Percentiles rank a stretch among this genome's conserved stretches.
These are phyloP conservation scores for Apis dorsata DNA, from an alignment of 1,140 invertebrate genomes.

Conservation along the genomic window DNA sequence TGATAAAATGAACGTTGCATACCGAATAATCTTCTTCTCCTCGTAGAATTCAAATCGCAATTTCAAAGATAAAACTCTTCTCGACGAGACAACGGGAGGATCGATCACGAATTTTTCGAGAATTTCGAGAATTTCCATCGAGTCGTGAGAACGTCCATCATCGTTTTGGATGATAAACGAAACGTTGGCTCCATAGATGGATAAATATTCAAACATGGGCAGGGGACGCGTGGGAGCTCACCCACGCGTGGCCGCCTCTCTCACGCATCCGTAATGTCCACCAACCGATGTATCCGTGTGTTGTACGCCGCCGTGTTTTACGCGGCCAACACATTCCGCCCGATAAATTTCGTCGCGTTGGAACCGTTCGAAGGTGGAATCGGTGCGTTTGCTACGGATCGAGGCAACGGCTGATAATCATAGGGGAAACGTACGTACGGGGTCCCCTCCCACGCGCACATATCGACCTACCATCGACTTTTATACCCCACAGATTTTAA, in stretches of 20 bases:
- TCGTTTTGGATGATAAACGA: neutral
- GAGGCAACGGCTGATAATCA: conserved; percentile 6
- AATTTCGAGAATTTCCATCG: too few species aligned
- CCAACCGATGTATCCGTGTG: conserved; percentile 5
- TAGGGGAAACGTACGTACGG: conserved; percentile 26
- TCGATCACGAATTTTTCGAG: too few species aligned
- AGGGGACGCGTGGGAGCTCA: conserved; percentile 52
- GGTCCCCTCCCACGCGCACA: conserved; percentile 4
- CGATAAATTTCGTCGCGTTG: conserved; percentile 52
- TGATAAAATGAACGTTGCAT: too few species aligned
- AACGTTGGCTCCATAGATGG: neutral
- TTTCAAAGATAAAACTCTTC: too few species aligned
- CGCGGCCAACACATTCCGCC: conserved; percentile 23
- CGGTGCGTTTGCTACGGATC: conserved; percentile 13
- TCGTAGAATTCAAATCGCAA: too few species aligned
- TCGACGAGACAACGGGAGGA: too few species aligned
- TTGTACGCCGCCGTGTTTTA: conserved; percentile 8
- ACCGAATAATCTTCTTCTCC: too few species aligned
- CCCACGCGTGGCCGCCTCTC: conserved; percentile 58
- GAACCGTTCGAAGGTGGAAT: neutral
- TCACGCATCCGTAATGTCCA: conserved; percentile 57
- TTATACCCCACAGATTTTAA: neutral
- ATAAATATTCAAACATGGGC: conserved; percentile 61
- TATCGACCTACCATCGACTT: neutral
- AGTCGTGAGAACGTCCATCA: too few species aligned